Percentiles rank a stretch among this genome's conserved stretches.
Conservation (phyloP, 1,140 invertebrate genomes). For the Neodiprion pinetum region DNA sequence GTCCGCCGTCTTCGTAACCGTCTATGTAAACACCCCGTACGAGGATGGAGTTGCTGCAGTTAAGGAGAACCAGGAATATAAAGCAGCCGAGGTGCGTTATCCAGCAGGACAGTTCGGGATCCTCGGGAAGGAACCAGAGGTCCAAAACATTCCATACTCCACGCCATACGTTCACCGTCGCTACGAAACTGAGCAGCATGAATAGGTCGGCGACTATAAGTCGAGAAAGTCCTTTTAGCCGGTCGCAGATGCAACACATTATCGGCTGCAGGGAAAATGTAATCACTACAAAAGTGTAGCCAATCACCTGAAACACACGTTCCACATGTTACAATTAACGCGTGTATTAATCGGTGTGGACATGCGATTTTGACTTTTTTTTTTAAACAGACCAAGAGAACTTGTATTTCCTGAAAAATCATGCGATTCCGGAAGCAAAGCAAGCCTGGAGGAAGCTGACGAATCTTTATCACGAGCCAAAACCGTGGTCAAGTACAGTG, state of each 20-base stretch:
- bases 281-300: constrained; percentile 74
- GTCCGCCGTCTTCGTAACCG: constrained; percentile 78
- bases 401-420: too few species aligned
- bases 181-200: constrained; percentile 77
- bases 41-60: constrained; percentile 83
- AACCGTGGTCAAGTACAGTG: constrained; percentile 28
- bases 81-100: constrained; percentile 77
- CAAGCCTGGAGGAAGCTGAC: constrained; percentile 13
- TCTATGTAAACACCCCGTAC: constrained; percentile 86
- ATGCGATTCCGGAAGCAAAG: not conserved
- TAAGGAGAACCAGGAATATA: constrained; percentile 77
- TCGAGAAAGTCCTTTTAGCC: constrained; percentile 69
- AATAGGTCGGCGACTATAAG: constrained; percentile 77
- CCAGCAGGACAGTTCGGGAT: constrained; percentile 78
- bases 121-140: constrained; percentile 80
- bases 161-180: constrained; percentile 86
- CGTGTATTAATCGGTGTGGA: not conserved
- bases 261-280: constrained; percentile 77
- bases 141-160: constrained; percentile 84
- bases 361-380: constrained; percentile 8
- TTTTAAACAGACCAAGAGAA: constrained; percentile 5
- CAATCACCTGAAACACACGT: constrained; percentile 69
- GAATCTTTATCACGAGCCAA: not conserved
- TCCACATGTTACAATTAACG: not conserved
- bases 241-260: constrained; percentile 72